Evolutionary conservation across 2,797 vertebrate genomes (phyloP).

Genomic region (Rhyacichthys aspro): DNA sequence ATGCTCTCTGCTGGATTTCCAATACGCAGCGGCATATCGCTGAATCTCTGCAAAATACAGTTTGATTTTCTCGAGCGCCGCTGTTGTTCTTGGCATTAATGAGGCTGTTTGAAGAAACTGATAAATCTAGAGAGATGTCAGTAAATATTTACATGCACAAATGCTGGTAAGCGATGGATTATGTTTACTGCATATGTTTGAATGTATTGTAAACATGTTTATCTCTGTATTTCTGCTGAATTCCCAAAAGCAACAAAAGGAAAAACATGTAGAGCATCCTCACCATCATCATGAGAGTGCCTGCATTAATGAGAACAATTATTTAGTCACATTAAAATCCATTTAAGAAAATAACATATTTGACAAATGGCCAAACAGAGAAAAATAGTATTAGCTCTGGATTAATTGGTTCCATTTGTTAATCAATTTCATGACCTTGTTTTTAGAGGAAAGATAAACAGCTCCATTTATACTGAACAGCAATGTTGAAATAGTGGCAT

Average conservation of each 20-base stretch:
- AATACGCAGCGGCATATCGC: conserved; percentile 31
- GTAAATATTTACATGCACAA: no score
- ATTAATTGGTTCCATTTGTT: conserved; percentile 24
- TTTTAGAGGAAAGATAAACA: conserved; percentile 18
- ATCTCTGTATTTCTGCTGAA: background rate
- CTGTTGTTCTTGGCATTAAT: conserved; percentile 6
- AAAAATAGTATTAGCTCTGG: conserved; percentile 4
- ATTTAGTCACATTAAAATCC: conserved; percentile 10
- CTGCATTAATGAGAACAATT: conserved; percentile 24
- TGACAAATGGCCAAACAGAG: conserved; percentile 19
- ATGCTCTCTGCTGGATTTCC: conserved; percentile 26
- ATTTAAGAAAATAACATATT: conserved; percentile 19
- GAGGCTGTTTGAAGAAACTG: conserved; percentile 26
- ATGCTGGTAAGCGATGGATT: no score
- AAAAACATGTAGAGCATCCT: background rate
- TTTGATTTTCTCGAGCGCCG: conserved; percentile 22
- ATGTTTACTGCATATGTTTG: background rate
- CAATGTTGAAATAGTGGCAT: background rate
- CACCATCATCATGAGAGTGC: background rate
- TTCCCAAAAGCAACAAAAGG: background rate
- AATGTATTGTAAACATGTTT: background rate
- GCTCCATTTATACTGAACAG: background rate
- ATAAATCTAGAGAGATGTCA: conserved; percentile 9
- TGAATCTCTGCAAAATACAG: conserved; percentile 18
- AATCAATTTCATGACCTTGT: conserved; percentile 23